Evolutionary conservation across 2,797 vertebrate species (phyloP).

Genomic region (Hoplostethus mediterraneus): DNA sequence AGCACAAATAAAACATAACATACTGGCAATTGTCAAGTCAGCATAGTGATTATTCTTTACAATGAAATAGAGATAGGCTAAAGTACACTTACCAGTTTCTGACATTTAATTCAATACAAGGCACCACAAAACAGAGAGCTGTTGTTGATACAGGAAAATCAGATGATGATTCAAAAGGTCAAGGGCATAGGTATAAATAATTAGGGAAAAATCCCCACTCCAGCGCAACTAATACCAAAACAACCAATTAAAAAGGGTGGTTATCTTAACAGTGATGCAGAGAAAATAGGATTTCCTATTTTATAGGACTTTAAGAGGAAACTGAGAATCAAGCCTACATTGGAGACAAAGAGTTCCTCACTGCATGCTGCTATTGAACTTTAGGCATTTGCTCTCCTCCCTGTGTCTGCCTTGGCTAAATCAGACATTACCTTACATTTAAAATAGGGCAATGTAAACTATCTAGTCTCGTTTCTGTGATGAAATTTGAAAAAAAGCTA

Average conservation of each 20-base stretch:
- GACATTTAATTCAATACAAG: too few relatives aligned
- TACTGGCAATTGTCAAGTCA: too few relatives aligned
- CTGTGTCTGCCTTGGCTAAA: background rate
- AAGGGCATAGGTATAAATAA: background rate
- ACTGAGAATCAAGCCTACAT: background rate
- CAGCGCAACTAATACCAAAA: background rate
- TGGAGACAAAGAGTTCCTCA: background rate
- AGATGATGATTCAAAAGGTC: background rate
- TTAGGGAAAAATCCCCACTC: background rate
- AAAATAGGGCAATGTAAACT: constrained; percentile 30
- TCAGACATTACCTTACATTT: constrained; percentile 32
- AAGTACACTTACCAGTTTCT: too few relatives aligned
- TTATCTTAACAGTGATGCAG: background rate
- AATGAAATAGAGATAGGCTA: too few relatives aligned
- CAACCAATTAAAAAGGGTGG: constrained; percentile 4
- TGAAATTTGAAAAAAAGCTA: background rate
- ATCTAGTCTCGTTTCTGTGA: constrained; percentile 1
- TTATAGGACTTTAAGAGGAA: background rate
- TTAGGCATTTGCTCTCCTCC: constrained; percentile 34
- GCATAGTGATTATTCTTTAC: too few relatives aligned
- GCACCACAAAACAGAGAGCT: too few relatives aligned
- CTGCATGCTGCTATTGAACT: constrained; percentile 56
- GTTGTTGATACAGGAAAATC: background rate
- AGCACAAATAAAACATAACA: too few relatives aligned
- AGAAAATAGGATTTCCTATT: background rate